A percentile compares a stretch with the other conserved stretches of the same genome.
Conservation (phyloP, 2,888 invertebrate genomes). For the Leptura quadrifasciata region DNA sequence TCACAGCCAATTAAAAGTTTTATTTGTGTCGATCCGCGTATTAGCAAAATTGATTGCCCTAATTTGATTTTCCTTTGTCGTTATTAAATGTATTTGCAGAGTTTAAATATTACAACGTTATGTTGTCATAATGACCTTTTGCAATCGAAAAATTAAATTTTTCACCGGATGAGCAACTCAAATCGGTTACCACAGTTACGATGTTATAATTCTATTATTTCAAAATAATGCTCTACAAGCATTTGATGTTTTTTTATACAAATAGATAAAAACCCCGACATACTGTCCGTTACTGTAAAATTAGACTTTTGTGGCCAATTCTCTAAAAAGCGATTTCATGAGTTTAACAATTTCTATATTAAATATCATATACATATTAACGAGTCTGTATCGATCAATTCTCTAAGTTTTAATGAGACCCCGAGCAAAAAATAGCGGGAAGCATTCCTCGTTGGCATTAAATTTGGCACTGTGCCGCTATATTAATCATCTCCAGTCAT, state of each 20-base stretch:
- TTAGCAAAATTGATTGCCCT: background rate
- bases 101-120: background rate
- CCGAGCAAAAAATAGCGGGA: conserved; percentile 6
- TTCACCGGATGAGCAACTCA: background rate
- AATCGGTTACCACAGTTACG: background rate
- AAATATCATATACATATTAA: background rate
- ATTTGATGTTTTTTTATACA: no score
- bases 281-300: no score
- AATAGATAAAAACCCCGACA: no score
- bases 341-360: no score
- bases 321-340: no score
- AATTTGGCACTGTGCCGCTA: conserved; percentile 9
- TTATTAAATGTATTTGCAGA: conserved; percentile 2
- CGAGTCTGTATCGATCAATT: conserved; percentile 5
- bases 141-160: background rate
- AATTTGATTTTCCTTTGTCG: background rate
- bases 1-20: conserved; percentile 7
- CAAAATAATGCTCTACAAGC: background rate
- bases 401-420: conserved; percentile 17
- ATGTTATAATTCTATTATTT: background rate
- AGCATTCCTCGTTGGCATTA: conserved; percentile 12
- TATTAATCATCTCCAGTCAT: background rate
- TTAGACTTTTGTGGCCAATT: no score
- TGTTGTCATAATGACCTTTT: background rate
- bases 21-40: background rate